Conservation (phyloP, 2,888 invertebrate genomes). For the Stenodera caucasica region DNA sequence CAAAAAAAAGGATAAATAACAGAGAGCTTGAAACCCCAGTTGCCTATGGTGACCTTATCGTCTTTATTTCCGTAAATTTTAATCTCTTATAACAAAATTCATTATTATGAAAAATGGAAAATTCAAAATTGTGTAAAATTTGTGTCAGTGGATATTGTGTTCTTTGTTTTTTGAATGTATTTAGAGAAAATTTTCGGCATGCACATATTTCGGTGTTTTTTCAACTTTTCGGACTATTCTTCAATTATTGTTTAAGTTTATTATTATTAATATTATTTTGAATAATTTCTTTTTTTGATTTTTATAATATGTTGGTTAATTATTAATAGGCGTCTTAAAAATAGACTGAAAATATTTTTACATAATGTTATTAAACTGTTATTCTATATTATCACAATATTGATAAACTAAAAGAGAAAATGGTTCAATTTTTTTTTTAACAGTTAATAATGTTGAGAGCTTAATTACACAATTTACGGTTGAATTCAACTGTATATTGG, state of each 20-base stretch:
- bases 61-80: constrained; percentile 20
- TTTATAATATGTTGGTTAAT: constrained; percentile 17
- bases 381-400: background rate
- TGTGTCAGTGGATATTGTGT: constrained; percentile 34
- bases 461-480: constrained; percentile 10
- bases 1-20: background rate
- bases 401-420: constrained; percentile 7
- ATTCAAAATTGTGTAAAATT: constrained; percentile 42
- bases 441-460: constrained; percentile 17
- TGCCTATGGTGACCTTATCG: constrained; percentile 52
- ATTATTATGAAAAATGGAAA: constrained; percentile 25
- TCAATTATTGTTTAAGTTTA: constrained; percentile 17
- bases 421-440: background rate
- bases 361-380: constrained; percentile 43
- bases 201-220: constrained; percentile 36
- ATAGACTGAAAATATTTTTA: constrained; percentile 51
- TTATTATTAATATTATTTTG: background rate
- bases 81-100: background rate
- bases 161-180: constrained; percentile 35
- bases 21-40: constrained; percentile 53
- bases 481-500: background rate
- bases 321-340: constrained; percentile 37
- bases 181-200: constrained; percentile 38
- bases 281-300: background rate
- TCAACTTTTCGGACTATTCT: constrained; percentile 17